These are phyloP conservation scores for Halesus radiatus DNA, from an alignment of 1,140 invertebrate species.

Conservation along the genomic window DNA sequence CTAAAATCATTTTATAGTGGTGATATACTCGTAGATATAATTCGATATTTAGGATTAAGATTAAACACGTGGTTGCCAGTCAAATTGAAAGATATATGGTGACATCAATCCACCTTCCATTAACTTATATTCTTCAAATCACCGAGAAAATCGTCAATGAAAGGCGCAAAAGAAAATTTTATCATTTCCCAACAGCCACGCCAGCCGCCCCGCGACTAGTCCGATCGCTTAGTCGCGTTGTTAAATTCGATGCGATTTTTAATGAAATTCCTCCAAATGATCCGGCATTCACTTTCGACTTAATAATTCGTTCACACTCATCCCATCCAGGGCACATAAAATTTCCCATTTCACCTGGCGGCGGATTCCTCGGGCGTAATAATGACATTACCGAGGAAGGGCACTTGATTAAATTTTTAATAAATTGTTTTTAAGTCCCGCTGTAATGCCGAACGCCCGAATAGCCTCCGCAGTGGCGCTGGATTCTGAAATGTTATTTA, in stretches of 20 bases:
- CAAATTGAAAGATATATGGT: too few species aligned
- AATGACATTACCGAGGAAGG: slow-evolving; percentile 25
- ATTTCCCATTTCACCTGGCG: background rate
- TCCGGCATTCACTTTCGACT: slow-evolving; percentile 4
- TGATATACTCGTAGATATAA: too few species aligned
- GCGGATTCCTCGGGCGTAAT: slow-evolving; percentile 11
- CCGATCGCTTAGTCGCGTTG: background rate
- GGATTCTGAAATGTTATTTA: slow-evolving; percentile 12
- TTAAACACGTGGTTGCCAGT: too few species aligned
- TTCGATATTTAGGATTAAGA: too few species aligned
- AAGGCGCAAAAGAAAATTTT: too few species aligned
- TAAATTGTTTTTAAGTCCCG: slow-evolving; percentile 39
- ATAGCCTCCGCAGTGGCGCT: background rate
- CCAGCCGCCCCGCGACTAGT: background rate
- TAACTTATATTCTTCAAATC: too few species aligned
- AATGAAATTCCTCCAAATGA: slow-evolving; percentile 6
- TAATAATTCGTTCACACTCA: slow-evolving; percentile 24
- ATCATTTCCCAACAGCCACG: too few species aligned
- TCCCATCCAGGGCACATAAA: slow-evolving; percentile 14
- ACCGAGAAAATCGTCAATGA: too few species aligned
- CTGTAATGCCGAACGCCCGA: background rate
- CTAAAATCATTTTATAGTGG: too few species aligned
- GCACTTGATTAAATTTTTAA: slow-evolving; percentile 41
- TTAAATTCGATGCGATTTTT: background rate
- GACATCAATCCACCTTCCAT: too few species aligned